These are phyloP conservation scores for Aegithalos caudatus DNA, from an alignment of 2,113 vertebrate genomes.

Conservation along the genomic window DNA sequence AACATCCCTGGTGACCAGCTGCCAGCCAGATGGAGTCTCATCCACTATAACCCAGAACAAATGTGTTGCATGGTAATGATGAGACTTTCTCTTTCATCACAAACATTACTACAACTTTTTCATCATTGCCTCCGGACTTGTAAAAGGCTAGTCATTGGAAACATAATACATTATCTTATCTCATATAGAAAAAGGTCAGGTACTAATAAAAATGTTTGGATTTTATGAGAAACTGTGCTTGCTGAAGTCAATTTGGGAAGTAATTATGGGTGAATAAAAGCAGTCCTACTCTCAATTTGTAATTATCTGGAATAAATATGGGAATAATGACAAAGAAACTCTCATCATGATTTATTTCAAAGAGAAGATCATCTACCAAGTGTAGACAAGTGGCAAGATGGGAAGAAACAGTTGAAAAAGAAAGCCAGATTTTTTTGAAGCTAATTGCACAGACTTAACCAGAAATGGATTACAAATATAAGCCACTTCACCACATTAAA, in stretches of 20 bases:
- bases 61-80: not conserved
- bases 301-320: not conserved
- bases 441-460: not conserved
- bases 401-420: not conserved
- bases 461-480: not conserved
- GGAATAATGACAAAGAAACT: not conserved
- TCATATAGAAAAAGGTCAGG: not conserved
- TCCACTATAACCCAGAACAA: not conserved
- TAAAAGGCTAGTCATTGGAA: not conserved
- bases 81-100: not conserved
- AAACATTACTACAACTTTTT: not conserved
- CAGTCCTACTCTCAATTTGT: not conserved
- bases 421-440: not conserved
- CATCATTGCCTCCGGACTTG: not conserved
- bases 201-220: not conserved
- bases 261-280: not conserved
- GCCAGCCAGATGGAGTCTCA: not conserved
- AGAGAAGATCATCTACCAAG: not conserved
- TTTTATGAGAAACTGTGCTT: not conserved
- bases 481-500: not conserved
- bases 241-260: not conserved
- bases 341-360: not conserved
- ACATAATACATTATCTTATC: not conserved
- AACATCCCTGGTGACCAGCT: fast-evolving
- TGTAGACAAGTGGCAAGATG: not conserved